These are phyloP conservation scores for Drosophila bunnanda DNA, from an alignment of 2,888 invertebrate species.

Conservation along the genomic window DNA sequence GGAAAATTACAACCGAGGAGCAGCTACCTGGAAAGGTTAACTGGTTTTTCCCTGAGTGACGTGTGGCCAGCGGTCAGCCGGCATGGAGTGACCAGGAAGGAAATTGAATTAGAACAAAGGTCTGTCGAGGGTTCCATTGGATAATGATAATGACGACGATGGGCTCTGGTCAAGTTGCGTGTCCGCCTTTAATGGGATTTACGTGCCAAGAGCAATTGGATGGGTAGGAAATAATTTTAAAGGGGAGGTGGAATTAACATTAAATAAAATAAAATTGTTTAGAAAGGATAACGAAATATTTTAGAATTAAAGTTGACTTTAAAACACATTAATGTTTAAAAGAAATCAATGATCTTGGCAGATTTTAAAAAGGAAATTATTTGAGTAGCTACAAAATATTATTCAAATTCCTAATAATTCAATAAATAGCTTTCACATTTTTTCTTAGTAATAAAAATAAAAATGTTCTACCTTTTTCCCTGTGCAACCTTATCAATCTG, in stretches of 20 bases:
- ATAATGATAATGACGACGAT: conserved; percentile 35
- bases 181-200: conserved; percentile 72
- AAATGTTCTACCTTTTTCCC: neutral
- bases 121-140: conserved; percentile 35
- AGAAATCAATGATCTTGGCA: neutral
- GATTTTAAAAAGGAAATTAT: neutral
- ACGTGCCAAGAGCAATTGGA: conserved; percentile 65
- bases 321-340: rapidly evolving
- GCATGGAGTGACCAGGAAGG: conserved; percentile 48
- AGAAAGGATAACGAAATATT: neutral
- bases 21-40: conserved; percentile 48
- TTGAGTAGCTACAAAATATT: neutral
- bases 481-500: neutral
- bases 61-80: conserved; percentile 73
- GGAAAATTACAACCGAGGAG: conserved; percentile 28
- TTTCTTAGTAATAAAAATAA: neutral
- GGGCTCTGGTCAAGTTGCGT: conserved; percentile 63
- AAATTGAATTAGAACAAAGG: conserved; percentile 75
- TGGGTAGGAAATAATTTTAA: neutral
- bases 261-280: neutral
- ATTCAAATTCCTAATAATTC: no score
- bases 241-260: neutral
- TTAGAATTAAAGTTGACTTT: neutral
- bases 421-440: neutral
- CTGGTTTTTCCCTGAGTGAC: conserved; percentile 71